Conservation (phyloP, 2,888 invertebrate genomes). For the Agonum fuliginosum region DNA sequence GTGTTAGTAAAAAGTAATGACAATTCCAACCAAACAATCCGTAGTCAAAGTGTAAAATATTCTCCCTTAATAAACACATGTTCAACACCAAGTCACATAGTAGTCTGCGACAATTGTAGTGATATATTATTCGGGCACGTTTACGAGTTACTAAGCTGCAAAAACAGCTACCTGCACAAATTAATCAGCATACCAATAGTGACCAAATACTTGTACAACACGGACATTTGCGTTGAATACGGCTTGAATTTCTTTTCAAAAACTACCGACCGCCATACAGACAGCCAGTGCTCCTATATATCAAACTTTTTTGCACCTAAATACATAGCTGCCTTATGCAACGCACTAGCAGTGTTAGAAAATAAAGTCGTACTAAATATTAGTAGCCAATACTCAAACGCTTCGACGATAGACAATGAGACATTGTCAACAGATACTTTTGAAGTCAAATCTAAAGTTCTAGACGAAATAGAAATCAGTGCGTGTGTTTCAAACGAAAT, state of each 20-base stretch:
- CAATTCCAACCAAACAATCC: slow-evolving; percentile 77
- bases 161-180: slow-evolving; percentile 76
- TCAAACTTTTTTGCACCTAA: slow-evolving; percentile 80
- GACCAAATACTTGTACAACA: slow-evolving; percentile 77
- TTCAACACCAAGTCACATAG: slow-evolving; percentile 83
- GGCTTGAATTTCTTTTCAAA: slow-evolving; percentile 79
- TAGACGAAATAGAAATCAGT: slow-evolving; percentile 22
- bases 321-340: slow-evolving; percentile 86
- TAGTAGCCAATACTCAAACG: slow-evolving; percentile 72
- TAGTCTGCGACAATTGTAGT: slow-evolving; percentile 85
- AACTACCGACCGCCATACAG: slow-evolving; percentile 74
- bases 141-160: slow-evolving; percentile 85
- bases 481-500: slow-evolving; percentile 49
- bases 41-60: slow-evolving; percentile 66
- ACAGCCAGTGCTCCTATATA: slow-evolving; percentile 76
- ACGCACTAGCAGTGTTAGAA: slow-evolving; percentile 81
- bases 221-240: slow-evolving; percentile 77
- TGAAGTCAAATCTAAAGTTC: slow-evolving; percentile 44
- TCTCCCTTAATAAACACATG: slow-evolving; percentile 72
- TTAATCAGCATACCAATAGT: slow-evolving; percentile 79
- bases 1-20: slow-evolving; percentile 85
- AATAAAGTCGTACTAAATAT: slow-evolving; percentile 80
- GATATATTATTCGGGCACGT: slow-evolving; percentile 82
- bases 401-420: slow-evolving; percentile 63
- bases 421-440: slow-evolving; percentile 45